Base-by-base conservation (phyloP, 2,113 vertebrate genomes). In the pig (Sus scrofa) region DNA sequence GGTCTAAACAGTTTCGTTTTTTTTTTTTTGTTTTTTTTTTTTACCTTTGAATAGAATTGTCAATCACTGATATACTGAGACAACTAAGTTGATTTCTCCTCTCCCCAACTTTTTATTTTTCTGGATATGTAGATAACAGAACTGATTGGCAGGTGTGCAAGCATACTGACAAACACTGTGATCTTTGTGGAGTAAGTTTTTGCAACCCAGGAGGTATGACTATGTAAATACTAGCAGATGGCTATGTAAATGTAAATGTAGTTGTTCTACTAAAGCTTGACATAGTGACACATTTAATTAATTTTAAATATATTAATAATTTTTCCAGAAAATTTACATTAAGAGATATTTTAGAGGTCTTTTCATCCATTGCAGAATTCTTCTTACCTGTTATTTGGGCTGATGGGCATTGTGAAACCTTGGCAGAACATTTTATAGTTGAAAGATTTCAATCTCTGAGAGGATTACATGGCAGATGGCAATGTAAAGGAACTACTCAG, bases 401-500 rank as follows among this genome's bases (percentile, higher is more conserved):
- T 97, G 39, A 84, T 92, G 79, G 37, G 62, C 50, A 92, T 88
- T 95, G 44, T 77, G 65, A 96, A 96, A 87, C 91, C 56, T 95
- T 96, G 92, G 96, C 93, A 97, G 54, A 96, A 89, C 27, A 94
- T 94, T 96, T 97, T 94, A 96, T 94, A 97, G 81, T 90, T 97
- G 94, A 97, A 97, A 96, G 90, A 96, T 97, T 98, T 97, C 92
- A 96, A 86, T 97, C 86, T 97, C 90, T 73, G 67, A 95, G 85
- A 97, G 89, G 37, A 97, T 87, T 97, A n/a, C 54, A 37, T 86
- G 95, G 92, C 97, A 98, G 97, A 98, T 98, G 97, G 96, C 84
- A 92, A 96, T 97, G 92, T 91, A 96, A 97, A 97, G 96, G 83
- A 97, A 96, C 79, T 91, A 97, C 86, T 96, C 94, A 81, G 74